Evolutionary conservation across 1,140 invertebrate species (phyloP).

Genomic region (Cyclina sinensis): DNA sequence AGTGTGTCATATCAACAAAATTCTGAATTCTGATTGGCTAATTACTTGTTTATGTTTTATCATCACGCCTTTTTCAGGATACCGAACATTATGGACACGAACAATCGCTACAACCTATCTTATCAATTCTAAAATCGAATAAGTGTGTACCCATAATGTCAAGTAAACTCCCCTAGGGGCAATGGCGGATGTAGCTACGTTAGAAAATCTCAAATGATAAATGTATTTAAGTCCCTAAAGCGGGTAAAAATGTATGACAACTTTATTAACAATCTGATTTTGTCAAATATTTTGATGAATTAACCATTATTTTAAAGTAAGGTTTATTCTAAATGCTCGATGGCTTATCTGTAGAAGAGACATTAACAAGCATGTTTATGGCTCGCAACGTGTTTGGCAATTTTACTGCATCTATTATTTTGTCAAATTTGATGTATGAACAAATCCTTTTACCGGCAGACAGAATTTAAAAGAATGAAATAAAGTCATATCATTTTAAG

Average conservation of each 20-base stretch:
- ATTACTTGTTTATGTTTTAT: slow-evolving; percentile 24
- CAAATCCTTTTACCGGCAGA: not conserved
- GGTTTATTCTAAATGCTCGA: not conserved
- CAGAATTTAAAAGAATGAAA: not conserved
- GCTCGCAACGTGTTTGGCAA: not conserved
- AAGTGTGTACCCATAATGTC: slow-evolving; percentile 29
- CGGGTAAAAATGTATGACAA: slow-evolving; percentile 40
- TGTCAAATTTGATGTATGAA: slow-evolving; percentile 13
- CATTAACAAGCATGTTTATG: slow-evolving; percentile 35
- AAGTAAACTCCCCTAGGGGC: slow-evolving; percentile 13
- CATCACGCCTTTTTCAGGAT: slow-evolving; percentile 35
- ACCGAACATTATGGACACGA: not conserved
- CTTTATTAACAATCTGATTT: slow-evolving; percentile 53
- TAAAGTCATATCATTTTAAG: not conserved
- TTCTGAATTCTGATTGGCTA: slow-evolving; percentile 8
- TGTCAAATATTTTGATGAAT: slow-evolving; percentile 30
- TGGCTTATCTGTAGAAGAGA: not conserved
- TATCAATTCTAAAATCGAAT: slow-evolving; percentile 20
- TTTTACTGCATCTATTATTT: slow-evolving; percentile 10
- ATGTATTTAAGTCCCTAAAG: slow-evolving; percentile 40
- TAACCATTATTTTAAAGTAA: slow-evolving; percentile 17
- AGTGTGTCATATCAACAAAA: slow-evolving; percentile 41
- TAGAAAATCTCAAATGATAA: slow-evolving; percentile 31
- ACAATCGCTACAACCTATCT: slow-evolving; percentile 29
- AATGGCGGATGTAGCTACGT: slow-evolving; percentile 40